Percentiles rank a stretch among this genome's conserved stretches.
phyloP scores from a whole-genome alignment of 2,888 invertebrate species.

The Teinopalpus imperialis region DNA sequence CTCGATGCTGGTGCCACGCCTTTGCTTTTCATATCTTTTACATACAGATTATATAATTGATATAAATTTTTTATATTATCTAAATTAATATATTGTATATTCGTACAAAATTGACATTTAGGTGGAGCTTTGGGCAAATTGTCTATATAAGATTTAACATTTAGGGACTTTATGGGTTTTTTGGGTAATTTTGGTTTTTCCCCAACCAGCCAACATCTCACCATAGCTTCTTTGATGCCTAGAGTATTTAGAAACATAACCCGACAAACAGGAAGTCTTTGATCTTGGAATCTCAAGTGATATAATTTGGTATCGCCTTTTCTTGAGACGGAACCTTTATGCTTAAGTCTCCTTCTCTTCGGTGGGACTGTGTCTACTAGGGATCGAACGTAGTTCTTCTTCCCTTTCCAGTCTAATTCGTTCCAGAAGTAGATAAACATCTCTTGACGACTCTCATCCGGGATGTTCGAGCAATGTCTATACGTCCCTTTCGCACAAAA shows the following conservation, averaged over 20 bases:
- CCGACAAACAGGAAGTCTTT: constrained; percentile 48
- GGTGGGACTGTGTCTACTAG: constrained; percentile 49
- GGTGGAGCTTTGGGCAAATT: constrained; percentile 45
- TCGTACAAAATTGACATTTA: constrained; percentile 48
- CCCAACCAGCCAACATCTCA: constrained; percentile 49
- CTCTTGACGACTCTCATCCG: constrained; percentile 38
- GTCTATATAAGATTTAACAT: constrained; percentile 51
- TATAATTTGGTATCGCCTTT: constrained; percentile 56
- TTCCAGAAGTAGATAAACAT: constrained; percentile 59
- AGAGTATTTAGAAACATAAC: constrained; percentile 57
- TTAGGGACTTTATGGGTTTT: constrained; percentile 45
- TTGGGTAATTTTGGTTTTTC: constrained; percentile 40
- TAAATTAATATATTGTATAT: constrained; percentile 44
- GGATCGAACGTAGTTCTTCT: constrained; percentile 45
- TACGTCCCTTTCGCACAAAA: constrained; percentile 42
- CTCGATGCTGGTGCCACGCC: constrained; percentile 48
- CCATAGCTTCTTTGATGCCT: constrained; percentile 60
- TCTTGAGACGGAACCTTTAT: constrained; percentile 45
- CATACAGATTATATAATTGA: constrained; percentile 53
- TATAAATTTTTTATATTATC: constrained; percentile 49
- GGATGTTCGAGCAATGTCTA: constrained; percentile 41
- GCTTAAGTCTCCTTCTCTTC: constrained; percentile 42
- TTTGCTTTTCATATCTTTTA: constrained; percentile 41
- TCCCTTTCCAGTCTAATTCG: constrained; percentile 51
- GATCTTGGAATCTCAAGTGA: constrained; percentile 38